phyloP scores from a whole-genome alignment of 2,113 vertebrate genomes.

The Brachypteracias leptosomus region DNA sequence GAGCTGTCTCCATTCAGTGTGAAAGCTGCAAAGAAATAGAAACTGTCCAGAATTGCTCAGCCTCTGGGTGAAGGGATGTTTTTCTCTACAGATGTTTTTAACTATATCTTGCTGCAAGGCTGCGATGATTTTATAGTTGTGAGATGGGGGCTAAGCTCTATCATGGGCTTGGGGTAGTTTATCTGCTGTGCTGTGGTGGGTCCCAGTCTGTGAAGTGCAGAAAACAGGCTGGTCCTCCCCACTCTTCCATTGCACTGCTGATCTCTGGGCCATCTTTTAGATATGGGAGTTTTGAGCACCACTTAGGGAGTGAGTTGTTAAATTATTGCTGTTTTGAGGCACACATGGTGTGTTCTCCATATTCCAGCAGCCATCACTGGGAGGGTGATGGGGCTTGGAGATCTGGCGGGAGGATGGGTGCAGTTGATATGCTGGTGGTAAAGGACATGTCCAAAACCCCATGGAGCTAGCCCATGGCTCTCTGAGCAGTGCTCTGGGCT shows the following conservation, averaged over 20 bases:
- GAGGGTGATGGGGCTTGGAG: rapidly evolving
- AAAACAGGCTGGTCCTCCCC: neutral
- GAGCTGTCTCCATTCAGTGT: neutral
- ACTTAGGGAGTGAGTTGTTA: neutral
- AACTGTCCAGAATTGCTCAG: neutral
- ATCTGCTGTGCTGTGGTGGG: too few relatives aligned
- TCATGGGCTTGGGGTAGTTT: rapidly evolving
- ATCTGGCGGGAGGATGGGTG: neutral
- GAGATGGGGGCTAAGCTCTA: neutral
- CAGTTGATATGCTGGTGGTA: neutral
- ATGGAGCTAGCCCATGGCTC: rapidly evolving
- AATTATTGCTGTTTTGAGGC: neutral
- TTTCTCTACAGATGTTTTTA: neutral
- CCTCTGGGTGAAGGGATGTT: neutral
- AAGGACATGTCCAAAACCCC: neutral
- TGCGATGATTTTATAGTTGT: neutral
- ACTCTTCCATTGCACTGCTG: rapidly evolving
- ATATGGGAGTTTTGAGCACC: rapidly evolving
- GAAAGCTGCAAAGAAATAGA: neutral
- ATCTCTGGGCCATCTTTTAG: neutral
- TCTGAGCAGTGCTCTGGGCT: neutral
- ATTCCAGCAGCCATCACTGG: neutral
- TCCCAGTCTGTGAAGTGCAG: neutral
- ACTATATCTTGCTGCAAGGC: neutral
- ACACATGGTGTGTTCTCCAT: neutral